phyloP scores from a whole-genome alignment of 2,888 invertebrate species.

The Pyrrhosoma nymphula region DNA sequence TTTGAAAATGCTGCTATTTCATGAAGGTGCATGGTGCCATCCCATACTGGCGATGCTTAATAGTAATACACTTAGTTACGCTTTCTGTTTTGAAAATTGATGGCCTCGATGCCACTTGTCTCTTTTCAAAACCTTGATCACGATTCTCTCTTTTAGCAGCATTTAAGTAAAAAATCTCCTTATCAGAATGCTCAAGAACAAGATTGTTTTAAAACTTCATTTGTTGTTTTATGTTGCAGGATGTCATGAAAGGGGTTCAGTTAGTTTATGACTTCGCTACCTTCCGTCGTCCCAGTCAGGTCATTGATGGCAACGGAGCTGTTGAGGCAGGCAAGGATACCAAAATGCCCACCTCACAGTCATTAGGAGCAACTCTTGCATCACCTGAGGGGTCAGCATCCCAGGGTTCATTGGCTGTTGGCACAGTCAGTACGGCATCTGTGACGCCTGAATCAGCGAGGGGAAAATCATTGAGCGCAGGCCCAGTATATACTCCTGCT shows the following conservation, averaged over 20 bases:
- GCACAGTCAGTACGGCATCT: slow-evolving; percentile 74
- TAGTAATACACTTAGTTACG: too few relatives aligned
- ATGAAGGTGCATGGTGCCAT: too few relatives aligned
- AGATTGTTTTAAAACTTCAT: neutral
- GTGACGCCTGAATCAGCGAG: slow-evolving; percentile 74
- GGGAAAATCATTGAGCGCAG: slow-evolving; percentile 76
- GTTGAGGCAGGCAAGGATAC: slow-evolving; percentile 18
- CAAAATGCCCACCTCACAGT: slow-evolving; percentile 28
- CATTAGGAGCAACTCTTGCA: slow-evolving; percentile 37
- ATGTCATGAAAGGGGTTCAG: slow-evolving; percentile 91
- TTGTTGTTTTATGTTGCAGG: slow-evolving; percentile 79
- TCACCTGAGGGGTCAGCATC: slow-evolving; percentile 61
- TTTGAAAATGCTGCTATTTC: too few relatives aligned
- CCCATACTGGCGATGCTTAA: too few relatives aligned
- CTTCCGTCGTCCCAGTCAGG: slow-evolving; percentile 80
- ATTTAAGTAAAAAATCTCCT: too few relatives aligned
- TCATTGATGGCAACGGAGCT: slow-evolving; percentile 14
- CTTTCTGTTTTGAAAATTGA: too few relatives aligned
- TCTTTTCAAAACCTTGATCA: too few relatives aligned
- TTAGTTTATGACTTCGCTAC: slow-evolving; percentile 89
- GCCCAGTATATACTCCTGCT: slow-evolving; percentile 76
- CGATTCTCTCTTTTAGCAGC: too few relatives aligned
- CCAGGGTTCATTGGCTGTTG: slow-evolving; percentile 33
- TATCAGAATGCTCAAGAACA: neutral
- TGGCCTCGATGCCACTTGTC: too few relatives aligned